Percentiles rank a stretch among this genome's conserved stretches.
phyloP scores from a whole-genome alignment of 2,797 vertebrate genomes.

The Manis javanica region DNA sequence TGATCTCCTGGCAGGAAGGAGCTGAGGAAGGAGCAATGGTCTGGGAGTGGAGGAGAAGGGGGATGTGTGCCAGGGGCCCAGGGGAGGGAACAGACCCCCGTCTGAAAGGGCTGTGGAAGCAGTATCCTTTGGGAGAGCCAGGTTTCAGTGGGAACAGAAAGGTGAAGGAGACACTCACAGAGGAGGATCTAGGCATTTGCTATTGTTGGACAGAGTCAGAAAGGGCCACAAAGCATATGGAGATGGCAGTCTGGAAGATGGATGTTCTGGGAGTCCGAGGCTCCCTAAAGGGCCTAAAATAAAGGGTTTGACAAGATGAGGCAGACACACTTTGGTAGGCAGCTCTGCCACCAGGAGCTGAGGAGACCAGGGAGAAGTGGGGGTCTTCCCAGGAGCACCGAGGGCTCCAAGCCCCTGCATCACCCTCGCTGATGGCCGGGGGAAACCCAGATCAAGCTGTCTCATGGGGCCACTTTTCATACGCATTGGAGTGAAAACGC shows the following conservation, averaged over 20 bases:
- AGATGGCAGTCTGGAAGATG: neutral
- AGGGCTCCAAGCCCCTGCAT: too few species aligned
- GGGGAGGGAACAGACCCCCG: neutral
- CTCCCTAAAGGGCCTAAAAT: neutral
- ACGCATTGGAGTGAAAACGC: too few species aligned
- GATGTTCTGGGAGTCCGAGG: neutral
- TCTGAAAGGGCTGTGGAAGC: neutral
- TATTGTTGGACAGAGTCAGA: neutral
- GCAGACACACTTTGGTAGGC: neutral
- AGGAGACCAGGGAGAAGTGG: neutral
- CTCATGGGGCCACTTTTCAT: neutral
- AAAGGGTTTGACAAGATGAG: neutral
- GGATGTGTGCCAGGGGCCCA: rapidly evolving
- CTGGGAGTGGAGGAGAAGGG: neutral
- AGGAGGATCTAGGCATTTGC: neutral
- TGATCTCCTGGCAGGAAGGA: too few species aligned
- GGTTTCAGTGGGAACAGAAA: neutral
- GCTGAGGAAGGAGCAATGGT: neutral
- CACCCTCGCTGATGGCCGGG: neutral
- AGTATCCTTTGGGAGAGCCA: rapidly evolving
- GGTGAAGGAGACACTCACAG: too few species aligned
- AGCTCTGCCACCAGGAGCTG: neutral
- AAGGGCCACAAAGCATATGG: neutral
- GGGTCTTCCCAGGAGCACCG: neutral
- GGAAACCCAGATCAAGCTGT: neutral